These are phyloP conservation scores for Pharmacophagus antenor DNA, from an alignment of 2,888 invertebrate species.

Conservation along the genomic window DNA sequence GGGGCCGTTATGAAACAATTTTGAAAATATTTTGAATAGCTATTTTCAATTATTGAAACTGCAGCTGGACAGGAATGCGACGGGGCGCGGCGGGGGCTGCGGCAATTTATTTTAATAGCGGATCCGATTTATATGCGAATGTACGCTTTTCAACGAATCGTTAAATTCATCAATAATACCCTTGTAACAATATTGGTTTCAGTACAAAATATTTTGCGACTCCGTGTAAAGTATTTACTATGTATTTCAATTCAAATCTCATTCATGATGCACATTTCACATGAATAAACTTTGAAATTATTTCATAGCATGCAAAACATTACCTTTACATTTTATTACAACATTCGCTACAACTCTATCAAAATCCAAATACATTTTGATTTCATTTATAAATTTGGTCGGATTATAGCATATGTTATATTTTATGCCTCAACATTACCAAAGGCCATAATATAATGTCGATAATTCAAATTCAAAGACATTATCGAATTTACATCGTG, in stretches of 20 bases:
- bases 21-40: slow-evolving; percentile 81
- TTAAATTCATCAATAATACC: background rate
- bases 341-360: too few species aligned
- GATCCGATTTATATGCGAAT: slow-evolving; percentile 21
- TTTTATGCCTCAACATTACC: background rate
- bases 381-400: too few species aligned
- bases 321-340: background rate
- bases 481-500: slow-evolving; percentile 21
- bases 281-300: background rate
- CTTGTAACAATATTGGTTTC: background rate
- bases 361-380: too few species aligned
- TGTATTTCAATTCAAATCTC: background rate
- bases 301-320: background rate
- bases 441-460: background rate
- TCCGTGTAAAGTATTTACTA: background rate
- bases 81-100: slow-evolving; percentile 57
- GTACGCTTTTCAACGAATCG: slow-evolving; percentile 10
- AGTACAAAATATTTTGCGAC: background rate
- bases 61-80: slow-evolving; percentile 63
- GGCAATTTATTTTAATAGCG: slow-evolving; percentile 39
- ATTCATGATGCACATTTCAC: background rate
- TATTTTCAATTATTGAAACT: slow-evolving; percentile 53
- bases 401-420: background rate
- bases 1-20: slow-evolving; percentile 74
- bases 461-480: slow-evolving; percentile 16